A percentile compares a stretch with the other conserved stretches of the same genome.
phyloP scores from a whole-genome alignment of 1,140 invertebrate genomes.

The Epicauta chinensis region DNA sequence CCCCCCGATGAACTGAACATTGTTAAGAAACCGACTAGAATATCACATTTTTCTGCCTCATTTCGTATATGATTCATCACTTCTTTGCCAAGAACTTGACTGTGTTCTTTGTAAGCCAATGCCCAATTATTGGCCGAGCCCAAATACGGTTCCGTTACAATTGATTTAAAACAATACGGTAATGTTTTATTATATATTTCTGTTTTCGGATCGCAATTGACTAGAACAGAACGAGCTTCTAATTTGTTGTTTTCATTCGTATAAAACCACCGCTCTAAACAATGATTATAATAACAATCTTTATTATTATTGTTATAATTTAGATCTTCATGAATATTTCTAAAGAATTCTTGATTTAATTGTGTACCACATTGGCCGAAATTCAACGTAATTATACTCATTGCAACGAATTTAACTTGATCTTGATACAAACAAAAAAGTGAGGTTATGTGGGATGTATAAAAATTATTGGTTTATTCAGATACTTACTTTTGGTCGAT shows the following conservation, averaged over 20 bases:
- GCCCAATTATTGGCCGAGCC: constrained; percentile 54
- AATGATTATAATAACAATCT: constrained; percentile 15
- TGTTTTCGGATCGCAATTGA: constrained; percentile 51
- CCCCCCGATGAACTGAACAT: constrained; percentile 60
- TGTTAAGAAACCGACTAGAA: constrained; percentile 47
- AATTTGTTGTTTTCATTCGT: constrained; percentile 33
- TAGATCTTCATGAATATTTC: constrained; percentile 44
- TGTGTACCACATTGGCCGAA: constrained; percentile 57
- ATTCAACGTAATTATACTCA: constrained; percentile 46
- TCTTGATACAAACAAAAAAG: too few relatives aligned
- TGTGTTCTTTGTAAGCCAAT: constrained; percentile 46
- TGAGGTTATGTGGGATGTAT: too few relatives aligned
- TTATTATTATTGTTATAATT: constrained; percentile 15
- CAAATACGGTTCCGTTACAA: constrained; percentile 42
- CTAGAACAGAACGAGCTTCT: constrained; percentile 44
- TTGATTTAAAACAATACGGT: constrained; percentile 40
- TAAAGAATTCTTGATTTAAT: constrained; percentile 45
- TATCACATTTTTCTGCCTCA: constrained; percentile 53
- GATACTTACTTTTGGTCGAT: too few relatives aligned
- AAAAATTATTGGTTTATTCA: too few relatives aligned
- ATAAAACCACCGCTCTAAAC: constrained; percentile 46
- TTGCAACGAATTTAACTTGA: background rate
- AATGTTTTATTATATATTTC: constrained; percentile 30
- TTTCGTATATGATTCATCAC: constrained; percentile 47
- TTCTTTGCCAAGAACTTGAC: constrained; percentile 43